Base-by-base conservation (phyloP, 1,140 invertebrate genomes). In the Drosophila repletoides region DNA sequence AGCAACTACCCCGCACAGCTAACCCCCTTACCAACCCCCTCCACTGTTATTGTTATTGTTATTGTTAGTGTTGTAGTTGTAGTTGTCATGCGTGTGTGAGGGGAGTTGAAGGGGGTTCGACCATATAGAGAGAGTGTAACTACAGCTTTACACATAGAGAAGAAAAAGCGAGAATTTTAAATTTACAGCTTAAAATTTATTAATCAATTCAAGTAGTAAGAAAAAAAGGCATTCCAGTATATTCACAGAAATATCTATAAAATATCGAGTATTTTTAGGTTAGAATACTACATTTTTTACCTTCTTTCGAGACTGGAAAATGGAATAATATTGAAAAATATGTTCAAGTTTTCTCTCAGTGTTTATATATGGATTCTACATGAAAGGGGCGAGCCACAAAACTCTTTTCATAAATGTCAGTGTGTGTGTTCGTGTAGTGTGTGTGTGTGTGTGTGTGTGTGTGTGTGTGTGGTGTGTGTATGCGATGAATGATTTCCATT, bases 401-500 rank as follows among this genome's bases (percentile, higher is more conserved):
- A 67, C 56, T 81, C 64, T 81, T 76, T 72, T 45, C 46, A 48
- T 51, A 28, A 22, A 52, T 17, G 5, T 15, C 33, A 45, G 26
- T 31, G 5, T 22, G 10, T 51, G 4, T 17, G 29, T 17, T 28
- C 10, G 14, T 9, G 3, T 4, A 10, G 19, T 5, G 6, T 17
- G 14, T 10, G 22, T 17, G 21, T 52, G 4, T 17, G 49, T 34
- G 40, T 9, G 10, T 45, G 40, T 45, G 29, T 46, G 41, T 46
- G 40, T 46, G 53, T 43, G 26, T 43, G 53, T 61, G 29, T 10
- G n/a, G n/a, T n/a, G 60, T 51, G 66, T 72, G 56, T 81, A 34
- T 40, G 55, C 38, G 15, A 69, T 69, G 79, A 84, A 84, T 84
- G 79, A 84, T 79, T 76, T 63, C 58, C 79, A 84, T 84, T 84